Base-by-base conservation (phyloP, 1,140 invertebrate species). In the Penaeus japonicus region DNA sequence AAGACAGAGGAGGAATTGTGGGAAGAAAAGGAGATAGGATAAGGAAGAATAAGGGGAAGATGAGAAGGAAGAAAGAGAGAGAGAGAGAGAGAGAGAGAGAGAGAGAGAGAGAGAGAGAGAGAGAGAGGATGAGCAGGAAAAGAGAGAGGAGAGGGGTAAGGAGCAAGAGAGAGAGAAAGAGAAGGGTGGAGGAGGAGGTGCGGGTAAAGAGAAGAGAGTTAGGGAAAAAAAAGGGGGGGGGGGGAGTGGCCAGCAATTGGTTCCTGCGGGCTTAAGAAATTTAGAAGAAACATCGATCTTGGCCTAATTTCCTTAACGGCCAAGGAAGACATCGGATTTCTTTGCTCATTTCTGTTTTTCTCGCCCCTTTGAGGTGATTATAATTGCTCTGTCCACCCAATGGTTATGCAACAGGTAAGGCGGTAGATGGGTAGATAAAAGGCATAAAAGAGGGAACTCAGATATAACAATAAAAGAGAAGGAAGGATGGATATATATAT, bases 101-200 rank as follows among this genome's bases (percentile, higher is more conserved):
- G 73, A 15, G 35, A 27, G 62, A 32, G 24, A 4, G 27, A 83
- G 81, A 59, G 53, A 59, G 24, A 82, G 27, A 57, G 24, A 22
- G 30, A 54, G 0, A 83, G 20, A 54, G 53, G 5, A 35, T 18
- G 47, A 1, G 24, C 3, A 5, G 77, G 24, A 1, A 7, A 54
- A 62, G 15, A 94, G 84, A 91, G 81, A 90, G 90, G 62, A 91
- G 39, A 87, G 24, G 77, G 15, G 18, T 30, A 32, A 78, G 1
- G n/a, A n/a, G 10, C 24, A 7, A 89, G 80, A 35, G 85, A 79
- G 62, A 87, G 53, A 89, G n/a, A 89, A 80, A 24, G 78, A 15
- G 30, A 78, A 39, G 0, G 35, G n/a, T 32, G 0, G 39, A 54
- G 22, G 78, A 55, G 22, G 32, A 7, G 53, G 7, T 39, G 32